These are phyloP conservation scores for Lasioglossum vierecki DNA, from an alignment of 2,888 invertebrate species.

Conservation along the genomic window DNA sequence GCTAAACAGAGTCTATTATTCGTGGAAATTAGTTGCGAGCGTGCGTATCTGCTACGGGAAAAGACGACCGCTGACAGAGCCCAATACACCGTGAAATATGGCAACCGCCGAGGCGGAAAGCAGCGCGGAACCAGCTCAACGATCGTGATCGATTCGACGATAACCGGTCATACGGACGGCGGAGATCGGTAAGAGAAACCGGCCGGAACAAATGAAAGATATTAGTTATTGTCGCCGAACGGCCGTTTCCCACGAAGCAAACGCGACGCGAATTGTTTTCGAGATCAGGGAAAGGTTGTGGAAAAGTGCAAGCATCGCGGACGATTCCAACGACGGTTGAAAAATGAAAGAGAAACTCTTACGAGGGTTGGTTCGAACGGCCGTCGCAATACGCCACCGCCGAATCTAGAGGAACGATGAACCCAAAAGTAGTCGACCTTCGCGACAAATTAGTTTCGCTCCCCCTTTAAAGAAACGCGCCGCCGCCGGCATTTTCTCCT, in stretches of 20 bases:
- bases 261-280: not conserved
- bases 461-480: conserved; percentile 59
- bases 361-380: conserved; percentile 42
- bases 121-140: not conserved
- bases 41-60: not conserved
- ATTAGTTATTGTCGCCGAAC: conserved; percentile 5
- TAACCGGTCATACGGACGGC: conserved; percentile 9
- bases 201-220: conserved; percentile 8
- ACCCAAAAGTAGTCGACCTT: conserved; percentile 45
- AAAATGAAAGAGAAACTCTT: conserved; percentile 50
- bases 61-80: conserved; percentile 10
- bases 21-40: not conserved
- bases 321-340: conserved; percentile 23
- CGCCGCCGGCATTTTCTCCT: conserved; percentile 45
- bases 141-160: conserved; percentile 24
- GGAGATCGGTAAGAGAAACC: conserved; percentile 1
- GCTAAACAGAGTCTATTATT: conserved; percentile 32
- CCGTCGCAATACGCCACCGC: conserved; percentile 23
- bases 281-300: not conserved
- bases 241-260: not conserved
- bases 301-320: not conserved
- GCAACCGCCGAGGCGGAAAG: conserved; percentile 6
- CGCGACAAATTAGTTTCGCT: conserved; percentile 73
- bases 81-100: conserved; percentile 14
- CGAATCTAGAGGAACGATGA: conserved; percentile 45